Evolutionary conservation across 2,797 vertebrate genomes (phyloP).

Genomic region (Urocyon cinereoargenteus): DNA sequence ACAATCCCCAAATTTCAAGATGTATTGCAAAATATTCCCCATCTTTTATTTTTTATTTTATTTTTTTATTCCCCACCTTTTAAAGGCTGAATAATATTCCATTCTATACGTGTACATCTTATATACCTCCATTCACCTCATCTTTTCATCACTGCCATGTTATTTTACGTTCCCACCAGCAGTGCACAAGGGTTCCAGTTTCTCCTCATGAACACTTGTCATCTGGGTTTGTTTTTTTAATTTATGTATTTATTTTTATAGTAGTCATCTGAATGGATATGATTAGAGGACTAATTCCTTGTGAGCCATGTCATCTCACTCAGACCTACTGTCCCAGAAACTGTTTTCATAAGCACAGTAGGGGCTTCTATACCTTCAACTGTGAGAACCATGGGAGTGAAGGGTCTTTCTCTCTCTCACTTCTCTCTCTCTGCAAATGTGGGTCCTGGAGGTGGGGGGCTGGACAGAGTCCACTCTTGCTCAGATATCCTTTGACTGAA

Average conservation of each 20-base stretch:
- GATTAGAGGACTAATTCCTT: not conserved
- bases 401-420: not conserved
- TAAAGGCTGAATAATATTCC: not conserved
- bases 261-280: not conserved
- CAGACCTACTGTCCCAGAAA: not conserved
- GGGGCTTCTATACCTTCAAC: rapidly evolving
- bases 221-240: not conserved
- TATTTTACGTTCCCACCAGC: not conserved
- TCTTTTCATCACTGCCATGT: not conserved
- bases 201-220: not conserved
- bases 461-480: not conserved
- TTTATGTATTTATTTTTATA: not conserved
- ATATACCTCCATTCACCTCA: not conserved
- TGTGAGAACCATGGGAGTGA: not conserved
- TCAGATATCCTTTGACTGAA: not conserved
- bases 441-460: not conserved
- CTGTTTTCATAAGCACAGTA: not conserved
- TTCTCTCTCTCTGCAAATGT: not conserved
- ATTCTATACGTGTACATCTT: too few relatives aligned
- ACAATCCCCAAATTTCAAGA: not conserved
- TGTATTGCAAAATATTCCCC: not conserved
- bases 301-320: not conserved
- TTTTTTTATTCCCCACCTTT: not conserved
- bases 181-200: not conserved
- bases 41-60: not conserved